These are phyloP conservation scores for Todiramphus chloris DNA, from an alignment of 2,113 vertebrate genomes.

Conservation along the genomic window DNA sequence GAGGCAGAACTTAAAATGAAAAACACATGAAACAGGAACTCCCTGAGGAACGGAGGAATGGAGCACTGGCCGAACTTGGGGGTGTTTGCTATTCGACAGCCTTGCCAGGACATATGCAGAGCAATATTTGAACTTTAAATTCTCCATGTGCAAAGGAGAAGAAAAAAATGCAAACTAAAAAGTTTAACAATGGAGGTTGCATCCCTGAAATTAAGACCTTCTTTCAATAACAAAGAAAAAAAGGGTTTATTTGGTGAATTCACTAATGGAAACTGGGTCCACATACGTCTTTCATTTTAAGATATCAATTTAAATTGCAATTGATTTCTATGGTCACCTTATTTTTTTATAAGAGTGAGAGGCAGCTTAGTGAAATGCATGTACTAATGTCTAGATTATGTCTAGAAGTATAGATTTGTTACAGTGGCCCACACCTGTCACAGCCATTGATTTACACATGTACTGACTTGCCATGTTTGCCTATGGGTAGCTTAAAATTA, in stretches of 20 bases:
- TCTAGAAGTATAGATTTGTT: not conserved
- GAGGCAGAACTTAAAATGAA: conserved; percentile 74
- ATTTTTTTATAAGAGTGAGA: not conserved
- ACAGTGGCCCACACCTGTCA: conserved; percentile 31
- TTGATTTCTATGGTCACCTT: conserved; percentile 11
- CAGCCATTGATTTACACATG: conserved; percentile 22
- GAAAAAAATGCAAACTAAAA: not conserved
- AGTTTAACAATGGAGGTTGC: not conserved
- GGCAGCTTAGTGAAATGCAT: not conserved
- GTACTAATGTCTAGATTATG: conserved; percentile 45
- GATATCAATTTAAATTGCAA: conserved; percentile 35
- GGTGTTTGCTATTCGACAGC: conserved; percentile 24
- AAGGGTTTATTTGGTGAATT: conserved; percentile 6
- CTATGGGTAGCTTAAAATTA: conserved; percentile 56
- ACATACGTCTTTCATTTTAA: conserved; percentile 57
- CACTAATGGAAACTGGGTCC: not conserved
- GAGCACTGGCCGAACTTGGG: conserved; percentile 29
- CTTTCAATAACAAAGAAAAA: not conserved
- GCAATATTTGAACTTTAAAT: conserved; percentile 26
- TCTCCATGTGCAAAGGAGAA: not conserved
- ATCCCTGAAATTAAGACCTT: not conserved
- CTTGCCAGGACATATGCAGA: conserved; percentile 10
- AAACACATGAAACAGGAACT: conserved; percentile 71
- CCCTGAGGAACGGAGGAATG: conserved; percentile 60
- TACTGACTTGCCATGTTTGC: conserved; percentile 32